Conservation (phyloP, 2,797 vertebrate genomes). For the Poeciliopsis gracilis region DNA sequence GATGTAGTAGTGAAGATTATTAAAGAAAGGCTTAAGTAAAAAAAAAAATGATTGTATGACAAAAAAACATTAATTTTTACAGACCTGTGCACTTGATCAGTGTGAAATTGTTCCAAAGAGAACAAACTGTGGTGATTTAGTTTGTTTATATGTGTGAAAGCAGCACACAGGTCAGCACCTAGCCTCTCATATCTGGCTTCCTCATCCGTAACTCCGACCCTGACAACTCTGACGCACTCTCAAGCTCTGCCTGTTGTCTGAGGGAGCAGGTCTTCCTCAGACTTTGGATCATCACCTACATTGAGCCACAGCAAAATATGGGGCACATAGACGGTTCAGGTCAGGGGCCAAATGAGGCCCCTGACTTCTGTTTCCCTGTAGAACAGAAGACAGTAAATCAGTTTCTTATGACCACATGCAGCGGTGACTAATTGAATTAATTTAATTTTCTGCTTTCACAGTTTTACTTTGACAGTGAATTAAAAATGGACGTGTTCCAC, state of each 20-base stretch:
- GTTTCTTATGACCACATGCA: no score
- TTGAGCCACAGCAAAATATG: not conserved
- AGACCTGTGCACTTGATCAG: not conserved
- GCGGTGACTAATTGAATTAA: no score
- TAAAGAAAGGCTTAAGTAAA: not conserved
- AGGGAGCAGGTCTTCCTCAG: not conserved
- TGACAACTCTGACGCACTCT: not conserved
- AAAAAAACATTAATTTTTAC: not conserved
- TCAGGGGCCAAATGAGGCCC: not conserved
- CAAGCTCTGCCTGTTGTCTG: not conserved
- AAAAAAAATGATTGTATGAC: not conserved
- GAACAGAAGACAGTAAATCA: not conserved
- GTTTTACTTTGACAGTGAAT: no score
- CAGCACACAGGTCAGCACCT: not conserved
- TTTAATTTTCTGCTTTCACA: no score
- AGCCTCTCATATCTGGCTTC: not conserved
- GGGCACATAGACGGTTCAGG: not conserved
- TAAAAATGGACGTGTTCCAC: no score
- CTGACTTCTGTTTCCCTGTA: no score
- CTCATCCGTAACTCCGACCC: not conserved
- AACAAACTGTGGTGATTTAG: not conserved
- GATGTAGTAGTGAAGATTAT: not conserved
- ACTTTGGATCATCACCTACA: not conserved
- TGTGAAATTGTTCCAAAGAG: not conserved
- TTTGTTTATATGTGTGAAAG: not conserved